Evolutionary conservation across 2,113 vertebrate species (phyloP).

Genomic region (Amazona vittata): DNA sequence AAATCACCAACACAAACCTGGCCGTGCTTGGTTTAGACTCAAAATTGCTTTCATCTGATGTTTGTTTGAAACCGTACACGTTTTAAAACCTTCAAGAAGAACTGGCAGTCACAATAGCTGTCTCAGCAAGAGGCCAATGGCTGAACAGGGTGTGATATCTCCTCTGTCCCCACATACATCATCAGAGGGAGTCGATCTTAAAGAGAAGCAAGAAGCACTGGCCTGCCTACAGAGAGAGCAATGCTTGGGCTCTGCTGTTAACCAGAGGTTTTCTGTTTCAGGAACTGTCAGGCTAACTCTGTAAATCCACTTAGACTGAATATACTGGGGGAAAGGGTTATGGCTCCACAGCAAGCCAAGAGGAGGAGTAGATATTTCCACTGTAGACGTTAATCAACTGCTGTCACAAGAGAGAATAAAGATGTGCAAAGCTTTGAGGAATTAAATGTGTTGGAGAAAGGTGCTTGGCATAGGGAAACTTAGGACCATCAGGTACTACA

Average conservation of each 20-base stretch:
- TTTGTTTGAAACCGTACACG: neutral
- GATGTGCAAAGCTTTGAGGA: constrained; percentile 21
- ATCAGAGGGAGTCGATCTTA: neutral
- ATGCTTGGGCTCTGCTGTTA: neutral
- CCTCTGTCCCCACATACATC: neutral
- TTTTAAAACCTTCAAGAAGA: neutral
- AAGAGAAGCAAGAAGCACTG: neutral
- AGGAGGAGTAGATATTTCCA: constrained; percentile 35
- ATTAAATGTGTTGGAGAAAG: neutral
- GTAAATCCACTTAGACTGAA: constrained; percentile 41
- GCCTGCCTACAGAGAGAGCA: neutral
- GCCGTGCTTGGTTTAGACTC: neutral
- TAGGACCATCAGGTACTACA: neutral
- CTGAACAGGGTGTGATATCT: neutral
- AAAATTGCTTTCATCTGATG: constrained; percentile 57
- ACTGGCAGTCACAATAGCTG: neutral
- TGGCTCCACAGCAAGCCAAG: constrained; percentile 14
- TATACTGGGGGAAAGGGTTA: neutral
- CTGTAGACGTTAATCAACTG: constrained; percentile 20
- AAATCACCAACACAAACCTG: constrained; percentile 51
- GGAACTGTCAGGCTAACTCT: constrained; percentile 10
- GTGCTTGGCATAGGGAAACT: neutral
- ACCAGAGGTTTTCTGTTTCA: constrained; percentile 10
- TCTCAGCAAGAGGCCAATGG: neutral
- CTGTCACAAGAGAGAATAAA: constrained; percentile 37